phyloP scores from a whole-genome alignment of 2,888 invertebrate species.

The Cosmia pyralina region DNA sequence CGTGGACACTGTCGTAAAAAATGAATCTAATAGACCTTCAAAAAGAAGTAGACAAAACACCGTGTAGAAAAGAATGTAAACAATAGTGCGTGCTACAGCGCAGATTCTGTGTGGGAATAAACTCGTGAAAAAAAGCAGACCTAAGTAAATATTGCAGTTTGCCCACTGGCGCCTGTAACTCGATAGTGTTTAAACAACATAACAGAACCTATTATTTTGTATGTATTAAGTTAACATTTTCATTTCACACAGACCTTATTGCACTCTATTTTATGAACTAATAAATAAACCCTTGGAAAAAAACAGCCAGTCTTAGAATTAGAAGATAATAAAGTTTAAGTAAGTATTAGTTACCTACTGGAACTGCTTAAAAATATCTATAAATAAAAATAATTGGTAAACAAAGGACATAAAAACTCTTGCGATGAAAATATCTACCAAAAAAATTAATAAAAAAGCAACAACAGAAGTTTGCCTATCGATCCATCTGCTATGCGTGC shows the following conservation, averaged over 20 bases:
- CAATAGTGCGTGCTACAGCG: slow-evolving; percentile 47
- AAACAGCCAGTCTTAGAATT: no score
- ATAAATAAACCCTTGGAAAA: neutral
- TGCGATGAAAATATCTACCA: neutral
- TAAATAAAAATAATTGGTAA: neutral
- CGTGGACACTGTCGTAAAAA: no score
- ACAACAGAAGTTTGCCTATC: slow-evolving; percentile 20
- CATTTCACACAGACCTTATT: slow-evolving; percentile 23
- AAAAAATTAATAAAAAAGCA: slow-evolving; percentile 3
- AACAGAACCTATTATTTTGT: slow-evolving; percentile 61
- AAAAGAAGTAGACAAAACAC: slow-evolving; percentile 11
- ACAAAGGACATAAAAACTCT: neutral
- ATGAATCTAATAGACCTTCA: neutral
- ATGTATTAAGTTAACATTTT: slow-evolving; percentile 49
- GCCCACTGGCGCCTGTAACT: slow-evolving; percentile 87
- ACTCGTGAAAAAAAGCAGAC: slow-evolving; percentile 68
- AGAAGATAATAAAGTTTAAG: neutral
- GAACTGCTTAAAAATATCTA: neutral
- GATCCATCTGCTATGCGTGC: slow-evolving; percentile 54
- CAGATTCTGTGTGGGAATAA: slow-evolving; percentile 51
- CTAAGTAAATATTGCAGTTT: slow-evolving; percentile 87
- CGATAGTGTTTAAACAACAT: slow-evolving; percentile 72
- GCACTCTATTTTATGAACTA: neutral
- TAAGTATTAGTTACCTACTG: neutral
- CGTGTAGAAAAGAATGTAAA: slow-evolving; percentile 30